phyloP scores from a whole-genome alignment of 2,113 vertebrate genomes.

The Chaetorhynchus papuensis region DNA sequence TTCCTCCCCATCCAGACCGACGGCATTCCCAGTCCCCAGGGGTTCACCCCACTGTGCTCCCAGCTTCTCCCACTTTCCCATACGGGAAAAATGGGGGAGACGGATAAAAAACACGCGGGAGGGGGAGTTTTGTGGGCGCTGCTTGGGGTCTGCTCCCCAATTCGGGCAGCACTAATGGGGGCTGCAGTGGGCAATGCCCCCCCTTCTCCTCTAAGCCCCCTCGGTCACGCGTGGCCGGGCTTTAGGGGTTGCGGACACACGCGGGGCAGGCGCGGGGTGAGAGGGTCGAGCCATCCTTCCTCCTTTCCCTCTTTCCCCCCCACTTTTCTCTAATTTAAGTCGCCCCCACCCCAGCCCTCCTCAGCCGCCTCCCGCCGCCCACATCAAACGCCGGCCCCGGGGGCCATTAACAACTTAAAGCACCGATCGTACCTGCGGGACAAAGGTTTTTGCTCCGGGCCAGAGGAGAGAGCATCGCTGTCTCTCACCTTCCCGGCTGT shows the following conservation, averaged over 20 bases:
- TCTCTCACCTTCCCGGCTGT: conserved; percentile 44
- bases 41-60: not conserved
- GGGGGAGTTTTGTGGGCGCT: not conserved
- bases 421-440: conserved; percentile 1
- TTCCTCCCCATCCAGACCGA: not conserved
- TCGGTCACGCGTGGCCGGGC: not conserved
- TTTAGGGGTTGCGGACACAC: not conserved
- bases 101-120: not conserved
- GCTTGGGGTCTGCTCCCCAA: not conserved
- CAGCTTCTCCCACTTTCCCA: not conserved
- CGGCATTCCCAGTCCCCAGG: not conserved
- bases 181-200: too few species aligned
- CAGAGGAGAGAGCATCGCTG: not conserved
- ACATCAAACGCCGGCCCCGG: conserved; percentile 21
- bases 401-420: conserved; percentile 45
- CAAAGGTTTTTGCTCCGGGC: conserved; percentile 20
- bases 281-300: not conserved
- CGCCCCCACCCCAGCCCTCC: not conserved
- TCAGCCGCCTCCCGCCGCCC: not conserved
- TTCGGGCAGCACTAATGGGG: not conserved
- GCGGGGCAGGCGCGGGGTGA: not conserved
- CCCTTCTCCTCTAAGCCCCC: not conserved
- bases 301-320: too few species aligned
- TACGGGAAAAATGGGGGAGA: fast-evolving
- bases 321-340: not conserved